phyloP scores from a whole-genome alignment of 2,888 invertebrate genomes.

The Melinaea menophilus region DNA sequence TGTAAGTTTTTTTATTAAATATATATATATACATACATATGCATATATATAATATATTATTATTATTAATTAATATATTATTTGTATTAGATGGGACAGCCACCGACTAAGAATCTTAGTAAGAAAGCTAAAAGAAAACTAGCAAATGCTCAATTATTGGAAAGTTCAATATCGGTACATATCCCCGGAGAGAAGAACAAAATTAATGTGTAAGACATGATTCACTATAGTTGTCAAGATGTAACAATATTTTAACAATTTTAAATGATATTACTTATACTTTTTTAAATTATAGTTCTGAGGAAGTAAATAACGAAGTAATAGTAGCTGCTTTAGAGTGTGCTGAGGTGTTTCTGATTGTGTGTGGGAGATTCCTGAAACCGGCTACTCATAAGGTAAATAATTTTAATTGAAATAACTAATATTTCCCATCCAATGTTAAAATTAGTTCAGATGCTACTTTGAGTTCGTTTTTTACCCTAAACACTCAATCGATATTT shows the following conservation, averaged over 20 bases:
- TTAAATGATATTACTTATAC: not conserved
- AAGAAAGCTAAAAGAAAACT: conserved; percentile 65
- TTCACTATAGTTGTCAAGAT: not conserved
- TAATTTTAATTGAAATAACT: conserved; percentile 1
- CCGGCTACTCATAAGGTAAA: conserved; percentile 59
- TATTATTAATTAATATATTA: conserved; percentile 12
- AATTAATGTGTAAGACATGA: conserved; percentile 44
- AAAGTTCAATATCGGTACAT: conserved; percentile 55
- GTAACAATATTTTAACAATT: not conserved
- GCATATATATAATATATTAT: not conserved
- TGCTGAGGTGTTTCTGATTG: conserved; percentile 54
- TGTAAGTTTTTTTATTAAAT: conserved; percentile 39
- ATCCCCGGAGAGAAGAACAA: conserved; percentile 60
- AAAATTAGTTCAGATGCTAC: too few relatives aligned
- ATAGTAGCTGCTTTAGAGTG: conserved; percentile 60
- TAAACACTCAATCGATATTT: too few relatives aligned
- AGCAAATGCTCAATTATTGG: conserved; percentile 54
- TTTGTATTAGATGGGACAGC: conserved; percentile 51
- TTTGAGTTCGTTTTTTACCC: too few relatives aligned
- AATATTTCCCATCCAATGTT: not conserved
- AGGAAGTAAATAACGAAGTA: conserved; percentile 52
- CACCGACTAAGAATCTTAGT: conserved; percentile 59
- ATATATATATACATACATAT: too few relatives aligned
- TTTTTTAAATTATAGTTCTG: conserved; percentile 39
- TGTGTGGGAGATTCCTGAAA: conserved; percentile 63